phyloP scores from a whole-genome alignment of 2,113 vertebrate species.

The Calidris pygmaea region DNA sequence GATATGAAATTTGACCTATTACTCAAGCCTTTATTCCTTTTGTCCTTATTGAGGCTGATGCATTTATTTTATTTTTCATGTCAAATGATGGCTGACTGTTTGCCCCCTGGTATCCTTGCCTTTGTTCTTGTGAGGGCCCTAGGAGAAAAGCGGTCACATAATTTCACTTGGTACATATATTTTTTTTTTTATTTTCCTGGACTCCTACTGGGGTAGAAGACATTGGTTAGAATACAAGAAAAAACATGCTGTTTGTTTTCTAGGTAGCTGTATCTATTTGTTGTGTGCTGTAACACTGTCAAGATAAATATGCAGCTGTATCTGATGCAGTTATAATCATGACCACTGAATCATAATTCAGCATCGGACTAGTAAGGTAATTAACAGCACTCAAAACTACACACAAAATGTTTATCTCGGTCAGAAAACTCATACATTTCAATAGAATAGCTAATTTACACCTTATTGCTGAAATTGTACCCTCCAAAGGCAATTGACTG shows the following conservation, averaged over 20 bases:
- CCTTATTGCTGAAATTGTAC: background rate
- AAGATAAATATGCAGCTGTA: background rate
- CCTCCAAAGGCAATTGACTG: background rate
- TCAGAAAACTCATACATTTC: background rate
- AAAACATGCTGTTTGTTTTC: background rate
- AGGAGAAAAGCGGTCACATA: background rate
- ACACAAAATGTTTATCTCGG: background rate
- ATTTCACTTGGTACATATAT: background rate
- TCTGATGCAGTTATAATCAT: background rate
- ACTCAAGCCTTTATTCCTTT: background rate
- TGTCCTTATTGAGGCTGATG: background rate
- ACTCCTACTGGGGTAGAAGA: background rate
- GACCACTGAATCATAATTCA: background rate
- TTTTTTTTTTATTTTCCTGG: background rate
- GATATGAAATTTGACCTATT: background rate
- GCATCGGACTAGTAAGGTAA: background rate
- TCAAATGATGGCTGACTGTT: background rate
- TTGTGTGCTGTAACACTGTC: background rate
- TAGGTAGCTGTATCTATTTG: background rate
- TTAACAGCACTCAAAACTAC: background rate
- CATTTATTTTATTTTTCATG: background rate
- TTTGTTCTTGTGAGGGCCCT: background rate
- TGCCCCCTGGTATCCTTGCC: background rate
- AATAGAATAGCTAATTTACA: background rate
- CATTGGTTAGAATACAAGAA: background rate